Evolutionary conservation across 2,888 invertebrate genomes (phyloP), one percentile per base, ranked within the genome.

Genomic region (Cantharis flavilabris): DNA sequence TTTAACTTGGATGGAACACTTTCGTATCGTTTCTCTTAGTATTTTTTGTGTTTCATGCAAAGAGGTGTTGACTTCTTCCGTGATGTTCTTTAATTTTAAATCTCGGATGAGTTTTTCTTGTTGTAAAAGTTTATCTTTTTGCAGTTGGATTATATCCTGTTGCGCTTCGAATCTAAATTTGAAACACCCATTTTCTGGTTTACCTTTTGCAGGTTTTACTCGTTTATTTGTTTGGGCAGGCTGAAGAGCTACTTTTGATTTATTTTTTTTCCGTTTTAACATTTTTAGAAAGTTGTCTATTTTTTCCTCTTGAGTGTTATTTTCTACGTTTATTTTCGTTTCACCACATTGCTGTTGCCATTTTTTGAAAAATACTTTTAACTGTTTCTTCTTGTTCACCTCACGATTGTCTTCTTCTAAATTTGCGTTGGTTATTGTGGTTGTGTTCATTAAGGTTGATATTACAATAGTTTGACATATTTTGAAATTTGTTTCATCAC

Each of bases 101-200:
- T 94, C 92, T 85, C 94, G 92, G 76, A 95, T 95, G n/a, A 94
- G 85, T 83, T 92, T 91, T 81, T 92, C 92, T 86, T 95, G 94
- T 77, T 94, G 92, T 76, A 93, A 92, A 76, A 95, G 85, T 87
- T 94, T 94, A 1, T 90, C 88, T 85, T 92, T 93, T 86, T 95
- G 95, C 28, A 92, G 87, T 28, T 94, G 92, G 76, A 95, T 95
- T 65, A 95, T 93, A 81, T 92, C 91, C 84, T 93, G 93, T 85
- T 95, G 95, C 10, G 93, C 90, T 86, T 92, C 92, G 78, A 92
- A 92, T 82, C 94, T 82, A 74, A 86, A 84, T 82, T 84, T 82
- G 49, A 23, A 70, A 10, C 70, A 26, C 23, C 33, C 70, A 16
- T 18, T 69, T 23, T 23, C 33, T 14, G 13, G 0, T 14, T 23